These are phyloP conservation scores for Passer domesticus DNA, from an alignment of 2,113 vertebrate species.

Conservation along the genomic window DNA sequence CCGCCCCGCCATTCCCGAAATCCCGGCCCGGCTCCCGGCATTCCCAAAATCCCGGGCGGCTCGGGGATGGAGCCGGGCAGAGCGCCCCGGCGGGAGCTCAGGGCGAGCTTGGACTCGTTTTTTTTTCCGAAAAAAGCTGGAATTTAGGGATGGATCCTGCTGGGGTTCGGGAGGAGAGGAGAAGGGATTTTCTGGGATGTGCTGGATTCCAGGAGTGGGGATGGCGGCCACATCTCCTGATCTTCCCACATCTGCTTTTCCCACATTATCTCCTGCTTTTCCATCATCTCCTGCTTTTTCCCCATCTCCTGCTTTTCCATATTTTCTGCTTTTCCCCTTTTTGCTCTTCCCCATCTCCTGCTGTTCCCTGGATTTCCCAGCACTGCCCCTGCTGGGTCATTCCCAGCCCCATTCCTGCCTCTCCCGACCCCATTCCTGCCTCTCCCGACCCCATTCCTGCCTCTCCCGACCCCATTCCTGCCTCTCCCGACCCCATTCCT, in stretches of 20 bases:
- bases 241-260: no score
- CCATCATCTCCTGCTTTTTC: not conserved
- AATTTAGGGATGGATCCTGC: not conserved
- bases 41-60: not conserved
- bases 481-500: not conserved
- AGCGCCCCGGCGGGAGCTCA: no score
- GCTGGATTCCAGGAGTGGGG: not conserved
- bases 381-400: not conserved
- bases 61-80: no score
- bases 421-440: not conserved
- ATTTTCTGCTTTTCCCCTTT: no score
- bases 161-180: not conserved
- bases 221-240: no score
- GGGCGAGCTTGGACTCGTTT: not conserved
- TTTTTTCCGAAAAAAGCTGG: not conserved
- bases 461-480: not conserved
- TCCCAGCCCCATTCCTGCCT: not conserved
- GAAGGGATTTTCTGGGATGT: not conserved
- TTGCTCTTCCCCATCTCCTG: not conserved
- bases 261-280: no score
- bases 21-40: no score
- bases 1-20: not conserved
- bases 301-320: not conserved
- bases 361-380: not conserved
- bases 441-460: not conserved